Conservation (phyloP, 2,888 invertebrate genomes). For the Bibio marci region DNA sequence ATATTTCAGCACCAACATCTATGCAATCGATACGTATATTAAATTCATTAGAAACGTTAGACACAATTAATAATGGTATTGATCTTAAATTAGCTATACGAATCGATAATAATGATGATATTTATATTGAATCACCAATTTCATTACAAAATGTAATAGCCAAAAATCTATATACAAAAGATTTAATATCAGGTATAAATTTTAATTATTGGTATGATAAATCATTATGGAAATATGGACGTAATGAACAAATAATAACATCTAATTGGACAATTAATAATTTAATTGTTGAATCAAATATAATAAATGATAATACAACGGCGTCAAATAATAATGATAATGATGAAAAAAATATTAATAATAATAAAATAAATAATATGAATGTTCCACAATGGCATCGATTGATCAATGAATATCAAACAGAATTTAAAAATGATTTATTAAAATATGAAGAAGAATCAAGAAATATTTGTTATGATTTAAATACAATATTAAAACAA, state of each 20-base stretch:
- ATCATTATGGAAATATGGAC: conserved; percentile 21
- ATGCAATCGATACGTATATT: conserved; percentile 25
- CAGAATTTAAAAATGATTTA: conserved; percentile 3
- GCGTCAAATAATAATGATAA: conserved; percentile 13
- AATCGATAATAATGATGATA: conserved; percentile 16
- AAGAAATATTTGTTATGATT: too few species aligned
- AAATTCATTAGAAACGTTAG: conserved; percentile 17
- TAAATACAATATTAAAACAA: too few species aligned
- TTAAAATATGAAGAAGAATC: too few species aligned
- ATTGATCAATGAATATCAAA: conserved; percentile 13
- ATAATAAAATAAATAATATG: conserved; percentile 11
- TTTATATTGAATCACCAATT: conserved; percentile 19
- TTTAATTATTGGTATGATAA: conserved; percentile 28
- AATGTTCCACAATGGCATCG: conserved; percentile 18
- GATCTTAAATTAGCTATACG: conserved; percentile 26
- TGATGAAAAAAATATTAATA: conserved; percentile 12
- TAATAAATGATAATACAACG: conserved; percentile 18
- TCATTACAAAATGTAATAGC: conserved; percentile 17
- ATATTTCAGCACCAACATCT: conserved; percentile 25
- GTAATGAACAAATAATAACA: conserved; percentile 25
- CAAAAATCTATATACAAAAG: conserved; percentile 15
- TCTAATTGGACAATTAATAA: conserved; percentile 32
- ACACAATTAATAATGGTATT: conserved; percentile 27
- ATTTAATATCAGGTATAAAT: conserved; percentile 26
- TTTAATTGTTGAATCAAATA: conserved; percentile 23